Evolutionary conservation across 2,888 invertebrate genomes (phyloP), one percentile per base, ranked within the genome.

Genomic region (Balanococcus diminutus): DNA sequence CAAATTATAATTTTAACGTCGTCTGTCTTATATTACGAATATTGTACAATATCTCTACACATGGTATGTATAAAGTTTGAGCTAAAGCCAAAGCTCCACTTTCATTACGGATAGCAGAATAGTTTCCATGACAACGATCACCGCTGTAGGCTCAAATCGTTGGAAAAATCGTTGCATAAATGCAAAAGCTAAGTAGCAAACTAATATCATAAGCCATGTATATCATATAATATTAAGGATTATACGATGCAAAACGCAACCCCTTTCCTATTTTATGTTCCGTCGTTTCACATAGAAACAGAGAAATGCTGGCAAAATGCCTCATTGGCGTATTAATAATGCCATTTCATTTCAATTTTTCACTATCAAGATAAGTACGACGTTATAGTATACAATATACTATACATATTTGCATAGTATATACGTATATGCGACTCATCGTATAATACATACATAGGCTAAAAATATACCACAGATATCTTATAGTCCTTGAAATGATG

Each of bases 141-240:
- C 32, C 31, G 75, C 75, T 75, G 16, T 31, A 32, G 75, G 75
- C 75, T 75, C 32, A 75, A 75, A 75, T 75, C 75, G 75, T n/a
- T 32, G 75, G 75, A 75, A 75, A 75, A 75, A 75, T 75, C 75
- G 75, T 75, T 75, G 75, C 75, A 75, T 75, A 75, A 75, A 75
- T 75, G 75, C 75, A 75, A 75, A 32, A 75, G 32, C 75, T 75
- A 75, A 75, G 75, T 75, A 75, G 75, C 75, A 75, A 75, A 32
- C 75, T 75, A 75, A 75, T 75, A 75, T 75, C 75, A 75, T 75
- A 75, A 32, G 75, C 75, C 75, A 32, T 75, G 75, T 75, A 75
- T 75, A 32, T 75, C 75, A 75, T 75, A 75, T 75, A 75, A 75
- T 32, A 75, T 32, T 32, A 75, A 75, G 75, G 75, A 75, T 75